Evolutionary conservation across 2,888 invertebrate species (phyloP), one percentile per base, ranked within the genome.

Genomic region (Schizotus pectinicornis): DNA sequence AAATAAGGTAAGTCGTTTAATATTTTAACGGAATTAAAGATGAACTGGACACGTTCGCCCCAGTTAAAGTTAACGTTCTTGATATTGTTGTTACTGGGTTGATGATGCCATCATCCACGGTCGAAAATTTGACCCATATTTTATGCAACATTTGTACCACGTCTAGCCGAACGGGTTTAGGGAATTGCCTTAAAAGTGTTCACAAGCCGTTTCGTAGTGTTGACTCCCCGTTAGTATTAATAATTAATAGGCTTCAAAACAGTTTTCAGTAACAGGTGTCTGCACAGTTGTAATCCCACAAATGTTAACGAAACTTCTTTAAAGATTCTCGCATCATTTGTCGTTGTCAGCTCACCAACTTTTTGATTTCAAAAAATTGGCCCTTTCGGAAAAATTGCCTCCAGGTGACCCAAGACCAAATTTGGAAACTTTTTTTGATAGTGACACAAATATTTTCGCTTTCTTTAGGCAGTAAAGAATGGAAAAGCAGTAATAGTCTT

Each of bases 161-260:
- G 22, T 22, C 22, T 22, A 22, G 22, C 22, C 22, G 39, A 48
- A 54, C 54, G 47, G 54, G 54, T 54, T 46, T 47, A 12, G 47
- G 54, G 41, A 30, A 35, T 33, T 33, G 41, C 42, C 49, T 50
- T 32, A 39, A 39, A 13, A 50, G 1, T 33, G 6, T 30, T 22
- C 5, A 3, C 22, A 22, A 22, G 5, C 22, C 22, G 22, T 22
- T 22, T 22, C 5, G 5, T 22, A 22, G 22, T 22, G 22, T 22
- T n/a, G n/a, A n/a, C 34, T 34, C 13, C 49, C 55, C 55, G 55
- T 56, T 56, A 56, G 55, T 49, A 41, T 49, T 14, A 31, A 56
- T 42, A 49, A 49, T 56, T 56, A 43, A 31, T 48, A 41, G 14
- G 34, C 33, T 42, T 42, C 22, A 51, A 43, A 12, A 43, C 36